Base-by-base conservation (phyloP, 2,888 invertebrate genomes). In the Coelopa pilipes region DNA sequence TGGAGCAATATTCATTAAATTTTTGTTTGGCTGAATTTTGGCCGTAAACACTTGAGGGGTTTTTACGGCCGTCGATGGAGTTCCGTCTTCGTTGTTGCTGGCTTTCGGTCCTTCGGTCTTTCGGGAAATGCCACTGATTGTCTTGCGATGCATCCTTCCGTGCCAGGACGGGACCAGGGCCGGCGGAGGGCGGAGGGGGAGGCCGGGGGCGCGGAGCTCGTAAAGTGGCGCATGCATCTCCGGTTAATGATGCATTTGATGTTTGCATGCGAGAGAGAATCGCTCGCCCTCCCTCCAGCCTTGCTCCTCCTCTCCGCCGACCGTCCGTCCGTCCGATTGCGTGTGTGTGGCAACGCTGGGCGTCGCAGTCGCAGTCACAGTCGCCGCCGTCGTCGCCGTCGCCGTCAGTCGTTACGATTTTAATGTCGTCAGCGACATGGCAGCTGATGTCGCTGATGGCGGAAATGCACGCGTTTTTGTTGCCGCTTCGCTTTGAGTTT, bases 161-260 rank as follows among this genome's bases (percentile, higher is more conserved):
- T n/a, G n/a, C n/a, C n/a, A n/a, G 12, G 19, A 49, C 47, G 17
- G 21, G 19, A 7, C 3, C 13, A 21, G 49, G 7, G 66, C n/a
- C 4, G 24, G 34, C 13, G 70, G 47, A 15, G 67, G 50, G 34
- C 34, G 9, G 63, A 4, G 12, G 63, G 46, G 15, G 1, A 17
- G 24, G n/a, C n/a, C n/a, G 17, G n/a, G 17, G 46, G 63, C 4
- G 55, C 19, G 11, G 49, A 45, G 76, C 79, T 83, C 83, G 80
- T 83, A 83, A 83, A 83, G 80, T 81, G 80, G 78, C 79, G 80
- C 81, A 82, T 82, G 83, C 82, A 82, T 81, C 83, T 83, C 81
- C 78, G 80, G 81, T 83, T 83, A 82, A 83, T 83, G 84, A 83
- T 82, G 83, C 83, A 82, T 83, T 83, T 83, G 84, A 83, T 80